Conservation (phyloP, 2,113 vertebrate species). For the Myiagra hebetior region DNA sequence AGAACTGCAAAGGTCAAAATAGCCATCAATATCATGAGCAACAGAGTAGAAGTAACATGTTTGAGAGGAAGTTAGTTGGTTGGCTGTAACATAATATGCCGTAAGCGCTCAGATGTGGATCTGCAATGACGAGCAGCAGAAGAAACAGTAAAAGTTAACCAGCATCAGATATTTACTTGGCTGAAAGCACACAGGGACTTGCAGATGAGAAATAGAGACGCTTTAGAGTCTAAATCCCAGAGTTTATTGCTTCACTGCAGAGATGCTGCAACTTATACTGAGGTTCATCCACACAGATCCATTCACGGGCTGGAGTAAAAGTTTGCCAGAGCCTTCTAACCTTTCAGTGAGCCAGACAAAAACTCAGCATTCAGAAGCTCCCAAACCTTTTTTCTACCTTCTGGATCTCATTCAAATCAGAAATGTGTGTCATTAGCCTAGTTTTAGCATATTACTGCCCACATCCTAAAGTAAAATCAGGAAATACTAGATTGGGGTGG, state of each 20-base stretch:
- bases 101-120: background rate
- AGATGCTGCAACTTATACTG: background rate
- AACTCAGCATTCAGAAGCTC: background rate
- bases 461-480: background rate
- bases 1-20: slow-evolving; percentile 60
- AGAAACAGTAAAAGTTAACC: background rate
- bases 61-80: slow-evolving; percentile 58
- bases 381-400: background rate
- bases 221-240: background rate
- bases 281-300: background rate
- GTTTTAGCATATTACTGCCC: background rate
- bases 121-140: background rate
- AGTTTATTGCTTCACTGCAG: background rate
- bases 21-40: slow-evolving; percentile 66
- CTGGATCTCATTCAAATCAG: background rate
- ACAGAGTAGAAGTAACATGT: slow-evolving; percentile 61
- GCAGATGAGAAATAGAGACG: background rate
- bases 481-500: background rate
- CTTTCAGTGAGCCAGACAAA: background rate
- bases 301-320: background rate
- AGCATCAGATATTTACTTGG: background rate
- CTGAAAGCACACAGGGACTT: background rate
- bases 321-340: background rate
- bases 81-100: slow-evolving; percentile 33
- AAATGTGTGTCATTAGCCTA: background rate